Conservation (phyloP, 2,888 invertebrate genomes). For the Platynereis dumerilii region DNA sequence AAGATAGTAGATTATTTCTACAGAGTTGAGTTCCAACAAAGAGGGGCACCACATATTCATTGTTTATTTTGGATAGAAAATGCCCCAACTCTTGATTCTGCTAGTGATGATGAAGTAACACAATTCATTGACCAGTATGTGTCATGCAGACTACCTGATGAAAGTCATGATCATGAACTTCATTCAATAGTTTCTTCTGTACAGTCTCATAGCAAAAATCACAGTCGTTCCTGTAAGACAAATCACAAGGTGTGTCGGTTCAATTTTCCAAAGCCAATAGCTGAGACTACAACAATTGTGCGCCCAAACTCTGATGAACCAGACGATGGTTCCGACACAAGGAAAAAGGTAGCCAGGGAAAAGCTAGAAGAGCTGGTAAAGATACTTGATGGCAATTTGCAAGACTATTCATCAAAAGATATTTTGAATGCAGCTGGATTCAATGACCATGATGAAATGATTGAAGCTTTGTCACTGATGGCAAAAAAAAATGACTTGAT, state of each 20-base stretch:
- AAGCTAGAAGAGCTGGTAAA: too few relatives aligned
- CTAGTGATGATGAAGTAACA: not conserved
- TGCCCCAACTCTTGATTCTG: not conserved
- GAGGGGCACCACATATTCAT: too few relatives aligned
- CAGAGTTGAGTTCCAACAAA: too few relatives aligned
- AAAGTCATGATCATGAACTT: not conserved
- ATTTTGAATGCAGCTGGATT: not conserved
- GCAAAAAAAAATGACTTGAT: slow-evolving; percentile 32
- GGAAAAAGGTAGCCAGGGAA: too few relatives aligned
- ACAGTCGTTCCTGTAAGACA: slow-evolving; percentile 21
- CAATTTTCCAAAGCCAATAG: slow-evolving; percentile 13
- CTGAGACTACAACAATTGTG: slow-evolving; percentile 1
- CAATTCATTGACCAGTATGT: slow-evolving; percentile 20
- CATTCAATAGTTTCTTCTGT: not conserved
- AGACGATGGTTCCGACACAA: too few relatives aligned
- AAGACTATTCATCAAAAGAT: not conserved
- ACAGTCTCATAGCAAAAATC: slow-evolving; percentile 14
- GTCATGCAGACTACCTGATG: not conserved
- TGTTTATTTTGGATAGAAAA: slow-evolving; percentile 5
- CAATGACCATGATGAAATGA: too few relatives aligned
- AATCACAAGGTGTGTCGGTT: slow-evolving; percentile 7
- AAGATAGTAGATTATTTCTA: not conserved
- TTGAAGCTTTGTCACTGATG: slow-evolving; percentile 9
- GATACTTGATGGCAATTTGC: too few relatives aligned
- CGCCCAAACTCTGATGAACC: too few relatives aligned